These are phyloP conservation scores for Athene noctua DNA, from an alignment of 2,113 vertebrate genomes.

Conservation along the genomic window DNA sequence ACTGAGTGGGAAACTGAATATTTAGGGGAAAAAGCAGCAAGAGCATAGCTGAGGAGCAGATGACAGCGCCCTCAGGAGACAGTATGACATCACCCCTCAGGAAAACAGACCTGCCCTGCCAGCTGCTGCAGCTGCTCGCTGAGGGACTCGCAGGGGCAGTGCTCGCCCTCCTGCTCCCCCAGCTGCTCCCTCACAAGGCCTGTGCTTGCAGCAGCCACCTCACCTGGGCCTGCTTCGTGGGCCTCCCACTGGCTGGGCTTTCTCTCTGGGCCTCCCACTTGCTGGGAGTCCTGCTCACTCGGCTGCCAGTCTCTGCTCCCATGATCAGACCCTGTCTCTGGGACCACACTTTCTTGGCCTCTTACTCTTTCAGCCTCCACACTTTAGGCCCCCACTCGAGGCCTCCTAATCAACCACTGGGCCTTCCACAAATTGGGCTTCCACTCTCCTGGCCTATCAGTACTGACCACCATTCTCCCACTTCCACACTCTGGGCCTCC, in stretches of 20 bases:
- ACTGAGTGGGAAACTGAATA: background rate
- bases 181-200: accelerated
- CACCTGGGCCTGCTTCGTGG: accelerated
- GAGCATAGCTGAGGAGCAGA: background rate
- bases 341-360: background rate
- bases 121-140: accelerated
- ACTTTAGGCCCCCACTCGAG: too few species aligned
- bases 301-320: too few species aligned
- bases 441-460: too few species aligned
- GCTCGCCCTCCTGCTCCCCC: background rate
- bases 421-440: background rate
- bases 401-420: background rate
- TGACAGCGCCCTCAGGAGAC: background rate
- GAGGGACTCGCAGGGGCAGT: background rate
- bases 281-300: background rate
- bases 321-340: too few species aligned
- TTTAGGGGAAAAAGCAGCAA: background rate
- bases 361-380: too few species aligned
- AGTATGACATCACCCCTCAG: background rate
- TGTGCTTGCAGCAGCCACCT: background rate
- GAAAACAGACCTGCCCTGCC: background rate
- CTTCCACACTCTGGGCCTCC: background rate
- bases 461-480: background rate
- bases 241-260: too few species aligned
- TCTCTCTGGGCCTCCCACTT: background rate